A percentile compares a stretch with the other conserved stretches of the same genome.
Evolutionary conservation across 2,113 vertebrate species (phyloP).

Genomic region (Formicarius rufipectus): DNA sequence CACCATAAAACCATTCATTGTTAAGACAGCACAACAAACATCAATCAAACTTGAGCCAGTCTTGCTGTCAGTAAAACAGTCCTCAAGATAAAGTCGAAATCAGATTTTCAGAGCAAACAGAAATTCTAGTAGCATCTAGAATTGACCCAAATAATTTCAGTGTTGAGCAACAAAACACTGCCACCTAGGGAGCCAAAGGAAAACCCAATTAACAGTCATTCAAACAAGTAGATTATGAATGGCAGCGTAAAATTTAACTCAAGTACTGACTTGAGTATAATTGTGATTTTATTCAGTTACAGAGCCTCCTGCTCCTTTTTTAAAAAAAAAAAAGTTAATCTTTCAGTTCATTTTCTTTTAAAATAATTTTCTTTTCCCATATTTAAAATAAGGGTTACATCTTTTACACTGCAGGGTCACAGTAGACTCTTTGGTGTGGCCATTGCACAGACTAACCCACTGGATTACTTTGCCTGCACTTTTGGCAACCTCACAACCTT

Average conservation of each 20-base stretch:
- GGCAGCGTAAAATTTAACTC: background rate
- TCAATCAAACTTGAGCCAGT: background rate
- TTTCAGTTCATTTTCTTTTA: background rate
- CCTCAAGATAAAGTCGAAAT: background rate
- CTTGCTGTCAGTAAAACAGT: background rate
- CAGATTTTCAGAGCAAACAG: background rate
- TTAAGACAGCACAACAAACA: background rate
- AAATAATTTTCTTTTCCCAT: background rate
- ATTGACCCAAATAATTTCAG: background rate
- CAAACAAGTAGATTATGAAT: background rate
- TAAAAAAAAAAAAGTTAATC: background rate
- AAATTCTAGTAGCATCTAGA: background rate
- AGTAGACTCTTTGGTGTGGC: background rate
- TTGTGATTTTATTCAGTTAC: background rate
- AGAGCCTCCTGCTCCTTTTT: background rate
- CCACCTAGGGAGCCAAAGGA: background rate
- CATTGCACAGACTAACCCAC: background rate
- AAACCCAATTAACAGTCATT: background rate
- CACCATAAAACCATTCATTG: background rate
- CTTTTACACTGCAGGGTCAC: background rate
- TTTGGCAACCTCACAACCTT: background rate
- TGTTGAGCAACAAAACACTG: background rate
- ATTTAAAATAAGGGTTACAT: background rate
- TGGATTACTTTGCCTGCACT: background rate
- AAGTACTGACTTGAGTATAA: background rate